Conservation (phyloP, 2,113 vertebrate species). For the Dascyllus trimaculatus region DNA sequence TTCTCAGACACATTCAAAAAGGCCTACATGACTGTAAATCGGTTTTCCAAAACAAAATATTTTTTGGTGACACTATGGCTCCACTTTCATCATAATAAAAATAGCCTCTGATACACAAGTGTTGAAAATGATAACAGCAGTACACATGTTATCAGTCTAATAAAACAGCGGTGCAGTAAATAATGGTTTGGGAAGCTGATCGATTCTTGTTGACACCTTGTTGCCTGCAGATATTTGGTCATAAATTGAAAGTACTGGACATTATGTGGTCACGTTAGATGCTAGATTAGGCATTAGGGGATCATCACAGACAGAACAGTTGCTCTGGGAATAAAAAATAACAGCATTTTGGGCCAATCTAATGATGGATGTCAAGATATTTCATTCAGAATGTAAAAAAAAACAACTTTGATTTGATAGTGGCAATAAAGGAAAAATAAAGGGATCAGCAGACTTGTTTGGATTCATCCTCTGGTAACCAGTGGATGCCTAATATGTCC, state of each 20-base stretch:
- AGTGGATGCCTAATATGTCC: too few relatives aligned
- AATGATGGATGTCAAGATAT: too few relatives aligned
- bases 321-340: neutral
- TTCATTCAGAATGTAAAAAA: too few relatives aligned
- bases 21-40: neutral
- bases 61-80: too few relatives aligned
- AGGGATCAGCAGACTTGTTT: too few relatives aligned
- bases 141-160: neutral
- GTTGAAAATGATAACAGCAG: neutral
- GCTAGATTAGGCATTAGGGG: neutral
- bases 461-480: too few relatives aligned
- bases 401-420: too few relatives aligned
- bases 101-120: neutral
- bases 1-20: neutral
- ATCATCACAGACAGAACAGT: neutral
- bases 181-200: neutral
- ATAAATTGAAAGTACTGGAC: neutral
- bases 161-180: neutral
- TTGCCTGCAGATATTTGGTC: neutral
- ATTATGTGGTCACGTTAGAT: neutral
- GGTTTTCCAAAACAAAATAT: neutral
- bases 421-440: too few relatives aligned
- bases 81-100: slow-evolving; percentile 2
- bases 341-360: too few relatives aligned
- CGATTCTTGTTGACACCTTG: neutral